A percentile compares a stretch with the other conserved stretches of the same genome.
Conservation (phyloP, 2,797 vertebrate genomes). For the Danio kyathit region DNA sequence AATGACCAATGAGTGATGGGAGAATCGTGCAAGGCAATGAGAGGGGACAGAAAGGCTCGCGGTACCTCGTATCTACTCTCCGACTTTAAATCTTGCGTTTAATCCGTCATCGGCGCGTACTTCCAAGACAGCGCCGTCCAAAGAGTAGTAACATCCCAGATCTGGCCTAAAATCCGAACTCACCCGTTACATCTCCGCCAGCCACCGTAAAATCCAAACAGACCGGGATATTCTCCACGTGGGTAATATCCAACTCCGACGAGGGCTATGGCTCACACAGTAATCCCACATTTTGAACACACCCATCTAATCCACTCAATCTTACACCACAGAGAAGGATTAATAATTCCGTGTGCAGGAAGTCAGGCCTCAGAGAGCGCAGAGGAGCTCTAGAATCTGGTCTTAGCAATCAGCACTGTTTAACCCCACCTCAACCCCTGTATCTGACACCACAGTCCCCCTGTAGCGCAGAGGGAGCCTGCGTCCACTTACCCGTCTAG, state of each 20-base stretch:
- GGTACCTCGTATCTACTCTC: conserved; percentile 4
- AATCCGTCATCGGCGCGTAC: conserved; percentile 75
- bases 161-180: conserved; percentile 76
- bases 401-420: conserved; percentile 73
- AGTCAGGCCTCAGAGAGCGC: conserved; percentile 77
- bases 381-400: conserved; percentile 82
- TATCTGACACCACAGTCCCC: conserved; percentile 86
- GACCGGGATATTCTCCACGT: conserved; percentile 80
- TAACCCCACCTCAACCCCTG: conserved; percentile 88
- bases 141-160: conserved; percentile 71
- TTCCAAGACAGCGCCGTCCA: conserved; percentile 76
- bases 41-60: conserved; percentile 44
- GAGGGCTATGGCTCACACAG: conserved; percentile 68
- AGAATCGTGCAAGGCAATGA: conserved; percentile 57
- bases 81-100: conserved; percentile 40
- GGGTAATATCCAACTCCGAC: conserved; percentile 82
- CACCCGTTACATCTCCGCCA: conserved; percentile 73
- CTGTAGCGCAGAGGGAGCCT: conserved; percentile 91
- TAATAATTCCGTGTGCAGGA: conserved; percentile 75
- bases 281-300: conserved; percentile 76
- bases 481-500: conserved; percentile 99
- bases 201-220: conserved; percentile 77
- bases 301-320: conserved; percentile 73
- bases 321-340: conserved; percentile 70
- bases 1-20: conserved; percentile 74